Base-by-base conservation (phyloP, 2,797 vertebrate genomes). In the Mormyrops attenuatus region DNA sequence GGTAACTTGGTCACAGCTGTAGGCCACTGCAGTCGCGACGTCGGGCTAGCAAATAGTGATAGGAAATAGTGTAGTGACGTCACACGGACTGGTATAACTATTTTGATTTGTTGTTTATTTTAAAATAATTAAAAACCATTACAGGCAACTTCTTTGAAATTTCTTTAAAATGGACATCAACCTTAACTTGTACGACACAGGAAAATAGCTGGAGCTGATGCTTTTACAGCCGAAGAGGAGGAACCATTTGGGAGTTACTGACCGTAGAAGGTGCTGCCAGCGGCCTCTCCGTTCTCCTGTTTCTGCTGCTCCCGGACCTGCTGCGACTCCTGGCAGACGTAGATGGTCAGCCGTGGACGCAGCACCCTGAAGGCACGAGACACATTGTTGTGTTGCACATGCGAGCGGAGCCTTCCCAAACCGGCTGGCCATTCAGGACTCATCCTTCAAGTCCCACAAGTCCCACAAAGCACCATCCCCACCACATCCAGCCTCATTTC, bases 311-410 rank as follows among this genome's bases (percentile, higher is more conserved):
- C 98, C 90, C 96, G 93, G 3, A 95, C 89, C 92, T 98, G 98
- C 94, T 97, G 96, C 0, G 98, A 98, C 92, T 99, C 98, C 95
- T 99, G 98, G 91, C 98, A 99, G 89, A 99, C 98, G 1, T 99
- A 99, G 92, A 99, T 96, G 84, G 98, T 99, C 91, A 99, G 94
- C 91, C 98, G 95, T 3, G 98, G 98, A 88, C 97, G 96, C 57
- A 99, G 97, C 95, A 98, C 96, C 92, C 98, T 99, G 82, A 2
- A 69, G 8, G 30, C 66, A 91, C 41, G 49, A 5, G 20, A 44
- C 63, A 90, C 20, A 90, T n/a, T 17, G 93, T 11, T 91, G 38
- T 88, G 13, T 22, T 55, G 38, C 38, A 80, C 73, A 44, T 6
- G 66, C 66, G 11, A n/a, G 73, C 73, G 7, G 13, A 44, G 20